phyloP scores from a whole-genome alignment of 2,797 vertebrate species.

The Cossypha heuglini region DNA sequence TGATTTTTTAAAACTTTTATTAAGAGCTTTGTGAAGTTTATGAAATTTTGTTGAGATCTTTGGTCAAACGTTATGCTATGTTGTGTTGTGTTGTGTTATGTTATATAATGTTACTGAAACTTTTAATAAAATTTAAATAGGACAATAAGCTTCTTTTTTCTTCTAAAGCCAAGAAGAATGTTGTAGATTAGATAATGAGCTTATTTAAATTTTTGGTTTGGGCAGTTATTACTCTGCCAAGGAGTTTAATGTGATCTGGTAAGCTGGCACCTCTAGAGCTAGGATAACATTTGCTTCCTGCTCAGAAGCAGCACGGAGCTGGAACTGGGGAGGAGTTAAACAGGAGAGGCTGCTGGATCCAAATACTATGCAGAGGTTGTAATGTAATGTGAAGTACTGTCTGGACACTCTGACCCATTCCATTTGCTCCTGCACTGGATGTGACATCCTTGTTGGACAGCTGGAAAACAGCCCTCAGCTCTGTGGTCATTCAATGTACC shows the following conservation, averaged over 20 bases:
- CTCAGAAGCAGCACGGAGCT: not conserved
- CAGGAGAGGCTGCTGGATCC: not conserved
- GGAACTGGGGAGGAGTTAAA: not conserved
- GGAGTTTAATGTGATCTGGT: not conserved
- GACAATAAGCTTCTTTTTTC: not conserved
- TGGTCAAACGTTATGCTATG: not conserved
- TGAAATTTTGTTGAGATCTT: not conserved
- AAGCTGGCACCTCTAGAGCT: not conserved
- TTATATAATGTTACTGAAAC: not conserved
- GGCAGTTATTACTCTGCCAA: not conserved
- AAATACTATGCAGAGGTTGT: not conserved
- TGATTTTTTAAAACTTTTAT: not conserved
- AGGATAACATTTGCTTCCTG: not conserved
- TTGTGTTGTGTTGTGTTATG: too few species aligned
- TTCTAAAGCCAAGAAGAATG: not conserved
- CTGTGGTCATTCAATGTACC: accelerated
- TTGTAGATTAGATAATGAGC: not conserved
- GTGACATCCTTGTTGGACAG: not conserved
- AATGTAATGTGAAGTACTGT: not conserved
- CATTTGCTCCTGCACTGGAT: not conserved
- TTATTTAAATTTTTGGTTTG: not conserved
- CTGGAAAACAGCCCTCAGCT: not conserved
- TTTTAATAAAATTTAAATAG: not conserved
- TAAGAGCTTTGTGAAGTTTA: not conserved
- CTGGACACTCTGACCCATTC: not conserved